Evolutionary conservation across 2,113 vertebrate genomes (phyloP), one percentile per base, ranked within the genome.

Genomic region (Alosa alosa): DNA sequence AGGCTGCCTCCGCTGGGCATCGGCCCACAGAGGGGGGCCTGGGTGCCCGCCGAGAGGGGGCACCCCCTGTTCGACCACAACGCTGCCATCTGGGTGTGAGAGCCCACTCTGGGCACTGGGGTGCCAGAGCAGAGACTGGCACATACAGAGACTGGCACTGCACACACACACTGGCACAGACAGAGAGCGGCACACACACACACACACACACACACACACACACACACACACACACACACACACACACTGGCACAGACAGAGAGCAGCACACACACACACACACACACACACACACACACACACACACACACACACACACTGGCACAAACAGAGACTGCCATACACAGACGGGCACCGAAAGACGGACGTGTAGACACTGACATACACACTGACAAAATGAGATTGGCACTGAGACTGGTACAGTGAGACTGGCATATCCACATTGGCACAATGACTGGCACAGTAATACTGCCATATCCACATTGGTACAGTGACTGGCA

Each of bases 61-160:
- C 91, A 89, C 68, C 87, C 91, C 0, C 92, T 94, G 6, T 97
- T 97, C 92, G 96, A 97, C 87, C 94, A 96, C 86, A 95, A 96
- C 81, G 96, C 96, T 1, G 96, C 94, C 0, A 95, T 97, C 0
- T 97, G 96, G 96, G 96, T 97, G 60, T 97, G 93, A 96, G 20
- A 57, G 60, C 36, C 75, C 22, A 60, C 84, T 47, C 41, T 18
- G 75, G 7, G 39, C n/a, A 47, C 52, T 17, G 60, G 4, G 50
- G 47, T 45, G 57, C 15, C 49, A 49, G 47, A 49, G 13, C 49
- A 25, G 10, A 49, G 39, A 82, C 10, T 22, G 5, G 7, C 9
- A 11, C 15, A 7, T 7, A 57, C 2, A 81, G 1, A 81, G 64
- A 64, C 0, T 36, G 81, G 47, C 31, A 60, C 57, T 85, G 18